These are phyloP conservation scores for Thunnus thynnus DNA, from an alignment of 2,113 vertebrate genomes.

Conservation along the genomic window DNA sequence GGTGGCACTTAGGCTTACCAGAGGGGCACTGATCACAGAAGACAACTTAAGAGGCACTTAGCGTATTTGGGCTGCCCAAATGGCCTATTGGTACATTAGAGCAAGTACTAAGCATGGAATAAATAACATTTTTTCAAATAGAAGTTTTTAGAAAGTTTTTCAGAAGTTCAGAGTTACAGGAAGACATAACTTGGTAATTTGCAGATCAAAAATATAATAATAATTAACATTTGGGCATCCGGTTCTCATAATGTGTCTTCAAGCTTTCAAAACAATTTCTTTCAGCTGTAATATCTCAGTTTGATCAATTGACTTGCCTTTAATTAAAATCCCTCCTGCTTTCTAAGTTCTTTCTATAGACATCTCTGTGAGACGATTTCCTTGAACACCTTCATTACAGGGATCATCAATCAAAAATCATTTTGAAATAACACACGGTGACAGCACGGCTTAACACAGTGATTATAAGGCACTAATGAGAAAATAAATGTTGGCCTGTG, in stretches of 20 bases:
- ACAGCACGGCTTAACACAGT: constrained; percentile 50
- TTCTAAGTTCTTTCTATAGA: constrained; percentile 14
- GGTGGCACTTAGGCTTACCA: not conserved
- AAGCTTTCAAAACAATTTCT: not conserved
- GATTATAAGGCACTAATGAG: constrained; percentile 70
- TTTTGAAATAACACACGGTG: constrained; percentile 58
- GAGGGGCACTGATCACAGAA: not conserved
- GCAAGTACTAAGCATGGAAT: not conserved
- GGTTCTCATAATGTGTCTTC: not conserved
- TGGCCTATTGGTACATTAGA: not conserved
- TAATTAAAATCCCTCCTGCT: constrained; percentile 46
- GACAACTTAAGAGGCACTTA: not conserved
- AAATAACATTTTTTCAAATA: not conserved
- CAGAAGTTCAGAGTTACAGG: no score
- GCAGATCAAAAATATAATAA: not conserved
- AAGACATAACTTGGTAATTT: not conserved
- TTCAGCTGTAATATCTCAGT: not conserved
- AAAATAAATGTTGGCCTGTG: constrained; percentile 71
- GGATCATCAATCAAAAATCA: constrained; percentile 67
- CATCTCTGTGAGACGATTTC: constrained; percentile 26
- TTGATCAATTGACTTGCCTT: constrained; percentile 17
- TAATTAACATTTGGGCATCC: not conserved
- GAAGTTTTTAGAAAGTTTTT: not conserved
- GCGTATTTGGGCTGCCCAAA: no score
- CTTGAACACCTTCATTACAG: constrained; percentile 52